Percentiles rank a stretch among this genome's conserved stretches.
Conservation (phyloP, 2,113 vertebrate genomes). For the Myiopsitta monachus region DNA sequence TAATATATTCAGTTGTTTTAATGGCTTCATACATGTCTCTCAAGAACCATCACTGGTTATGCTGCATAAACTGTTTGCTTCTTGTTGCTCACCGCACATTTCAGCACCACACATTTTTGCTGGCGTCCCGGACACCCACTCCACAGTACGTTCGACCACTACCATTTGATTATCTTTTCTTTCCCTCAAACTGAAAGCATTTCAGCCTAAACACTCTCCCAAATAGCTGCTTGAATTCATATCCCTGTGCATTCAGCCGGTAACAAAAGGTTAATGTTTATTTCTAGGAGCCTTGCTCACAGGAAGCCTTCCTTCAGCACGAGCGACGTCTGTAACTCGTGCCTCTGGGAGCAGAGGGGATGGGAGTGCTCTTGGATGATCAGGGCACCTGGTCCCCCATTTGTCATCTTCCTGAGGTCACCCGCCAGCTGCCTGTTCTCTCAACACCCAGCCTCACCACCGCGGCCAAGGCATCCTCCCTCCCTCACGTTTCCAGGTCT, state of each 20-base stretch:
- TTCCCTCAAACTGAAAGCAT: neutral
- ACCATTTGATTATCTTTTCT: neutral
- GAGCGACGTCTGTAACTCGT: slow-evolving; percentile 51
- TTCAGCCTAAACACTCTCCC: neutral
- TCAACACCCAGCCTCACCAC: slow-evolving; percentile 77
- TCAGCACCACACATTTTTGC: neutral
- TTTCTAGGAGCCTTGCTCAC: slow-evolving; percentile 54
- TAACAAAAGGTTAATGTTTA: slow-evolving; percentile 56
- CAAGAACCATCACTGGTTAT: neutral
- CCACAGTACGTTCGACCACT: neutral
- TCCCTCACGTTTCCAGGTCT: slow-evolving; percentile 72
- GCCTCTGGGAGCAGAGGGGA: slow-evolving; percentile 54
- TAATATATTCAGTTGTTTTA: neutral
- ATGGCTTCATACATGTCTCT: neutral
- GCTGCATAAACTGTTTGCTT: neutral
- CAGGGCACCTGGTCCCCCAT: slow-evolving; percentile 82
- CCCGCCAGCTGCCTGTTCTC: slow-evolving; percentile 84
- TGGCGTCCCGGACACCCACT: neutral
- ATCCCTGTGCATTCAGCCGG: neutral
- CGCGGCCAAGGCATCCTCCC: slow-evolving; percentile 72
- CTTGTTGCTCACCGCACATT: neutral
- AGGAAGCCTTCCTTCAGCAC: slow-evolving; percentile 79
- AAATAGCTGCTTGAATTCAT: neutral
- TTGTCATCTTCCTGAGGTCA: slow-evolving; percentile 84
- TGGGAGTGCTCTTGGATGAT: slow-evolving; percentile 52